Conservation (phyloP, 1,140 invertebrate species). For the Lordiphosa stackelbergi region DNA sequence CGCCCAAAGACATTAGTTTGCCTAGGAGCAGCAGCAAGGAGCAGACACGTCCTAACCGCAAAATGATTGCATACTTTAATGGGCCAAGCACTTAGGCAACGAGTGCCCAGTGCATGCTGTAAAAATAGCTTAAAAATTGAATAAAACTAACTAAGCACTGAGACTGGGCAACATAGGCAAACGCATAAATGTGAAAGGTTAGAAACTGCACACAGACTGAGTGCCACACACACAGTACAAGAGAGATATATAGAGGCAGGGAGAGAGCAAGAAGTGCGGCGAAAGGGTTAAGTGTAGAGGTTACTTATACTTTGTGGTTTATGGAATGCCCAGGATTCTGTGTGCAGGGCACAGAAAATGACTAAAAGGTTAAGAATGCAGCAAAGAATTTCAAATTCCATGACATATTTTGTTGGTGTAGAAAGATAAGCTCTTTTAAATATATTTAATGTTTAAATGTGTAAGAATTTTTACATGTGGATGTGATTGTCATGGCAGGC, state of each 20-base stretch:
- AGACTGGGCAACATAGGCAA: slow-evolving; percentile 2
- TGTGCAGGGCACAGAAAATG: not conserved
- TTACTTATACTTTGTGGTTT: slow-evolving; percentile 46
- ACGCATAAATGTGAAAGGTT: slow-evolving; percentile 70
- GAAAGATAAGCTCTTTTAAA: too few species aligned
- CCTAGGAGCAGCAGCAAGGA: not conserved
- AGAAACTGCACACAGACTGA: slow-evolving; percentile 30
- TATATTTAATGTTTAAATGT: too few species aligned
- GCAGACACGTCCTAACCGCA: slow-evolving; percentile 36
- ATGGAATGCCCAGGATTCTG: slow-evolving; percentile 26
- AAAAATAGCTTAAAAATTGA: slow-evolving; percentile 66
- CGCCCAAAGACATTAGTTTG: too few species aligned
- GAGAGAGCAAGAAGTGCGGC: not conserved
- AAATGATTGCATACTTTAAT: slow-evolving; percentile 75
- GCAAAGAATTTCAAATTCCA: too few species aligned
- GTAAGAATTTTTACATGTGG: too few species aligned
- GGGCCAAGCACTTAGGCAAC: slow-evolving; percentile 64
- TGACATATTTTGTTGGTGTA: too few species aligned
- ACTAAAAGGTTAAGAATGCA: slow-evolving; percentile 8
- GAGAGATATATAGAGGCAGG: not conserved
- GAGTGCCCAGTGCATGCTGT: slow-evolving; percentile 31
- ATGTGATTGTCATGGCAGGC: too few species aligned
- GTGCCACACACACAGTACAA: slow-evolving; percentile 36
- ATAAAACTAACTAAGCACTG: slow-evolving; percentile 58
- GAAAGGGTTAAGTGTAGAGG: slow-evolving; percentile 41